phyloP scores from a whole-genome alignment of 2,888 invertebrate genomes.

The Globia sparganii region DNA sequence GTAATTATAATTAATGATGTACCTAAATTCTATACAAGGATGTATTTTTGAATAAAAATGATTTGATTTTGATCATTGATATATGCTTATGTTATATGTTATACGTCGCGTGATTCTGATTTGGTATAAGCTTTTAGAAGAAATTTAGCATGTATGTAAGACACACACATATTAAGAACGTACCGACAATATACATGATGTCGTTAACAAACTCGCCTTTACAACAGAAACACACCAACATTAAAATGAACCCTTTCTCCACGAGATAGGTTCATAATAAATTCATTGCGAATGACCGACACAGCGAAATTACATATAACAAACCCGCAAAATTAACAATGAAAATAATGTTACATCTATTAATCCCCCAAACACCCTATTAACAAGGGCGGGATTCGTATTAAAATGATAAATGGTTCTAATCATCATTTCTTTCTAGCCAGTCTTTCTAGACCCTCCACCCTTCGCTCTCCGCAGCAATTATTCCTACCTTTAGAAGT shows the following conservation, averaged over 20 bases:
- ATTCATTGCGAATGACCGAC: conserved; percentile 74
- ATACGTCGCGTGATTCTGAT: background rate
- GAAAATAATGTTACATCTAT: conserved; percentile 88
- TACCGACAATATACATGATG: conserved; percentile 4
- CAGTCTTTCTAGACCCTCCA: conserved; percentile 65
- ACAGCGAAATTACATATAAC: conserved; percentile 75
- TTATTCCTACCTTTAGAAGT: conserved; percentile 32
- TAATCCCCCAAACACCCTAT: conserved; percentile 87
- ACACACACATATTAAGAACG: background rate
- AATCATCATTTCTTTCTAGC: conserved; percentile 84
- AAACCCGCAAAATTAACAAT: conserved; percentile 87
- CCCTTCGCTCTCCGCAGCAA: conserved; percentile 22
- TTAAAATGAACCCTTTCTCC: conserved; percentile 67
- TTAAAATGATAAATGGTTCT: conserved; percentile 89
- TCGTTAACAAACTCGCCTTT: conserved; percentile 22
- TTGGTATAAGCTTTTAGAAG: no score
- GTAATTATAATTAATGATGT: background rate
- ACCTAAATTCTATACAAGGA: background rate
- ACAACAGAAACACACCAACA: conserved; percentile 62
- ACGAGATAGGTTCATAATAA: conserved; percentile 70
- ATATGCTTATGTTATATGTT: no score
- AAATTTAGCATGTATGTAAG: no score
- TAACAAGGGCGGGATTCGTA: conserved; percentile 87
- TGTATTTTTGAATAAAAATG: background rate
- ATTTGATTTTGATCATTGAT: background rate